Base-by-base conservation (phyloP, 2,888 invertebrate genomes). In the Acanthoscelides obtectus region DNA sequence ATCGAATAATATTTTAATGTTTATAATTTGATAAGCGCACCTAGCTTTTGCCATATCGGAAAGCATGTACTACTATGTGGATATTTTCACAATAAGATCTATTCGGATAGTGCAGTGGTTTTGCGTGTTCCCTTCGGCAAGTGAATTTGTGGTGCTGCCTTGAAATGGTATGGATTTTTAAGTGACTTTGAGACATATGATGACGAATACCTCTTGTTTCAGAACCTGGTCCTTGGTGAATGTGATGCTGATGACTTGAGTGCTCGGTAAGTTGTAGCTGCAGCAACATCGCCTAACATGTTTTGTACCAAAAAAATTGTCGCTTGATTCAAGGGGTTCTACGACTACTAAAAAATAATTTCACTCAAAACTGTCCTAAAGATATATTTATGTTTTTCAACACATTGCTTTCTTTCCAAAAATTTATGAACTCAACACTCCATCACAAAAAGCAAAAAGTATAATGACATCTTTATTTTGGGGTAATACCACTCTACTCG, bases 231-330 rank as follows among this genome's bases (percentile, higher is more conserved):
- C 64, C 21, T 64, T 20, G 19, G 64, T 66, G 74, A 73, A 71
- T 69, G 66, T 72, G 71, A 77, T 74, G 75, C 80, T 75, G 77
- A 80, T 81, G 83, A 78, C 79, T 82, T 83, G 83, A 81, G 79
- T 78, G 78, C 81, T 77, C 80, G 83, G 83, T 83, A 77, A 82
- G 83, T 81, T 67, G 2, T 71, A 64, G 6, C 22, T 22, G 17
- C 63, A 17, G n/a, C 22, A 64, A 69, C 20, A 64, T 65, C 17
- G 45, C n/a, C 69, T n/a, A n/a, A n/a, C n/a, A n/a, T n/a, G n/a
- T n/a, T n/a, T n/a, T n/a, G n/a, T n/a, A n/a, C n/a, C n/a, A n/a
- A n/a, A n/a, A n/a, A n/a, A n/a, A n/a, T n/a, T n/a, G n/a, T n/a
- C n/a, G n/a, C n/a, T n/a, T n/a, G n/a, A n/a, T n/a, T n/a, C n/a